These are phyloP conservation scores for Chunga burmeisteri DNA, from an alignment of 2,113 vertebrate genomes.

Conservation along the genomic window DNA sequence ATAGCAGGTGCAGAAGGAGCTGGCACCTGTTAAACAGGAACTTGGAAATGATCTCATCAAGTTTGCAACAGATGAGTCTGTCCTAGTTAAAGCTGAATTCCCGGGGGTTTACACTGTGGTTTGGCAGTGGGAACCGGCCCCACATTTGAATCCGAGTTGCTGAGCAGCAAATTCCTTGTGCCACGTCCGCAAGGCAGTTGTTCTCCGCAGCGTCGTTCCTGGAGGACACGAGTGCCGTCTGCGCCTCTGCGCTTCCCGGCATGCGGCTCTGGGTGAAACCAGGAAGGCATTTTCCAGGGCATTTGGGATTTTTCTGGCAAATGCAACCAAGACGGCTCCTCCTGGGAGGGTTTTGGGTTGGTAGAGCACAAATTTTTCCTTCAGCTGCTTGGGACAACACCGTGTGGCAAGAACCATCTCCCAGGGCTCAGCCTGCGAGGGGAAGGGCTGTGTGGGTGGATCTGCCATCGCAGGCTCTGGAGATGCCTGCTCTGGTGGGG, in stretches of 20 bases:
- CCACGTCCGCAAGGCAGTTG: not conserved
- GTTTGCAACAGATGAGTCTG: constrained; percentile 24
- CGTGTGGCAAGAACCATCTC: not conserved
- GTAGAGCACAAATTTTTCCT: not conserved
- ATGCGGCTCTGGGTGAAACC: not conserved
- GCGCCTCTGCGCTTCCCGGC: fast-evolving
- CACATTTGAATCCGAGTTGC: not conserved
- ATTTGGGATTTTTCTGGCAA: not conserved
- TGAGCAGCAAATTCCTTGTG: not conserved
- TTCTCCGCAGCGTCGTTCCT: not conserved
- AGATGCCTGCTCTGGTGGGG: not conserved
- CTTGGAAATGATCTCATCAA: constrained; percentile 44
- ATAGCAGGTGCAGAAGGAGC: constrained; percentile 40
- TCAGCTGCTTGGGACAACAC: not conserved
- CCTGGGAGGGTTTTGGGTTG: not conserved
- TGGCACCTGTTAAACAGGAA: constrained; percentile 59
- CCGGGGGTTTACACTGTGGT: constrained; percentile 26
- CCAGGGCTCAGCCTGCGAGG: not conserved
- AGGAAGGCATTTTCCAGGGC: not conserved
- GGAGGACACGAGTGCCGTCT: not conserved
- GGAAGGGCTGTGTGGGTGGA: not conserved
- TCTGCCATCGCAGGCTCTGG: not conserved
- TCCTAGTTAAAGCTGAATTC: constrained; percentile 13
- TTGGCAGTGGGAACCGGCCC: not conserved
- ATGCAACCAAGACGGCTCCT: not conserved